Evolutionary conservation across 2,888 invertebrate species (phyloP).

Genomic region (Lingula anatina): DNA sequence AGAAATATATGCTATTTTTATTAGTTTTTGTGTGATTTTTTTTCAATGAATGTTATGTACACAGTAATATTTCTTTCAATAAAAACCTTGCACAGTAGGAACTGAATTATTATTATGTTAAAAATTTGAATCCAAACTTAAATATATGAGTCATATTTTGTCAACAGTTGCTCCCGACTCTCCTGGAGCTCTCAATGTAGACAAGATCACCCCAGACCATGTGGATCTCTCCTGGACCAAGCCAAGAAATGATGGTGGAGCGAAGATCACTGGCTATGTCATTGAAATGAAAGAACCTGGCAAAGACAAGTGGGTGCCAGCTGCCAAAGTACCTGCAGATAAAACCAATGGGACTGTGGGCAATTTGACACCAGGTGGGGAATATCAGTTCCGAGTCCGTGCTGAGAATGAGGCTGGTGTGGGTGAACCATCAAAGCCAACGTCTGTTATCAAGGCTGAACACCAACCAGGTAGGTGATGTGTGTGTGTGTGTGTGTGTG

Average conservation of each 20-base stretch:
- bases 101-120: no score
- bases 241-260: slow-evolving; percentile 51
- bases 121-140: slow-evolving; percentile 29
- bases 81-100: no score
- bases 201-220: slow-evolving; percentile 64
- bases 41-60: no score
- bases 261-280: slow-evolving; percentile 48
- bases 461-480: slow-evolving; percentile 50
- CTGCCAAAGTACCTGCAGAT: slow-evolving; percentile 68
- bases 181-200: slow-evolving; percentile 42
- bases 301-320: slow-evolving; percentile 52
- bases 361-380: slow-evolving; percentile 82
- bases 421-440: slow-evolving; percentile 55
- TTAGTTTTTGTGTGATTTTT: no score
- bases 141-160: no score
- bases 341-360: slow-evolving; percentile 74
- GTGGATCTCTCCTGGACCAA: slow-evolving; percentile 63
- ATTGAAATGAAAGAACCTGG: slow-evolving; percentile 57
- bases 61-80: no score
- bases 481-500: no score
- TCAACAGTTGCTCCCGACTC: slow-evolving; percentile 54
- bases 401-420: slow-evolving; percentile 98
- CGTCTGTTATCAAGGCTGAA: slow-evolving; percentile 46
- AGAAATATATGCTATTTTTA: no score
- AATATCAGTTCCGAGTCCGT: slow-evolving; percentile 89